Conservation (phyloP, 1,140 invertebrate genomes). For the Sinella curviseta region DNA sequence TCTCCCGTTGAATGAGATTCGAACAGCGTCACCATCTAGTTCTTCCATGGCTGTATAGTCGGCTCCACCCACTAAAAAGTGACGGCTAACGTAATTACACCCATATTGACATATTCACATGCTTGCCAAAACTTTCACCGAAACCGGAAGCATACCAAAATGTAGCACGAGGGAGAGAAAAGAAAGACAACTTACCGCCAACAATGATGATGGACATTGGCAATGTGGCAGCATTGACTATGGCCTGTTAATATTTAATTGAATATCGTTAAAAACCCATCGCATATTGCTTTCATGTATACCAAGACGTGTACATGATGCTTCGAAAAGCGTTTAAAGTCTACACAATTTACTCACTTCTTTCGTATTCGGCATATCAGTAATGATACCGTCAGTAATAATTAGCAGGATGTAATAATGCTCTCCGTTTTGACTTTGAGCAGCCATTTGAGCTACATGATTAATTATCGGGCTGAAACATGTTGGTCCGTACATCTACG, state of each 20-base stretch:
- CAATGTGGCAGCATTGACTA: conserved; percentile 59
- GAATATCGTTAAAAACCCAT: background rate
- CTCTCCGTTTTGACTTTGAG: conserved; percentile 57
- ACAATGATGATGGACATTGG: conserved; percentile 67
- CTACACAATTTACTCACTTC: conserved; percentile 53
- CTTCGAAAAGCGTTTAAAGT: too few species aligned
- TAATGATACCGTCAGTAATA: conserved; percentile 69
- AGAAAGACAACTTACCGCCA: conserved; percentile 52
- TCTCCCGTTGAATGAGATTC: conserved; percentile 56
- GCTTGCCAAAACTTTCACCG: too few species aligned
- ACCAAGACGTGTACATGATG: too few species aligned
- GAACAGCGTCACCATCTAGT: conserved; percentile 63
- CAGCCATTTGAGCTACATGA: conserved; percentile 59
- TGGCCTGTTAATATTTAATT: conserved; percentile 53
- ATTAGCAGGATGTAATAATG: conserved; percentile 67
- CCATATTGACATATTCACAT: background rate
- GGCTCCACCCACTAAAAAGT: conserved; percentile 55
- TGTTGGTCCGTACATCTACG: conserved; percentile 64
- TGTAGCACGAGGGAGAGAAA: background rate
- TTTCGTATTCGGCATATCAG: conserved; percentile 66
- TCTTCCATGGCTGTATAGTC: conserved; percentile 64
- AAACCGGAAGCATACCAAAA: too few species aligned
- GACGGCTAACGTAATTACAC: background rate
- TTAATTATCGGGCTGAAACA: conserved; percentile 68
- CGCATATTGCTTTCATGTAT: too few species aligned